Evolutionary conservation across 2,113 vertebrate species (phyloP).

Genomic region (Apodemus sylvaticus): DNA sequence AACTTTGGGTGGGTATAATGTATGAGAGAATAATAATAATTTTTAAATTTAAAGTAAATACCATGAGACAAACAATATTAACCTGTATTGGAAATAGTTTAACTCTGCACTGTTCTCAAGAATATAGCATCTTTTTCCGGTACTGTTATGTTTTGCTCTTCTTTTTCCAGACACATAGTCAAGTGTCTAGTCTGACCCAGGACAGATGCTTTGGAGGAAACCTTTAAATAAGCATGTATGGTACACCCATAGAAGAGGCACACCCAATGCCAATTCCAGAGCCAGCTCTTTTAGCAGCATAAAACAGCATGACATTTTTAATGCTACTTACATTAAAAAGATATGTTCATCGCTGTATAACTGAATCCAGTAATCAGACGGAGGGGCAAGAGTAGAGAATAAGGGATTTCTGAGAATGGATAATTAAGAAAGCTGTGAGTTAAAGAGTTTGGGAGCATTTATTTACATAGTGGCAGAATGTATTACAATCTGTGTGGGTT

Average conservation of each 20-base stretch:
- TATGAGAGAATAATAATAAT: too few relatives aligned
- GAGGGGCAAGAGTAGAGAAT: neutral
- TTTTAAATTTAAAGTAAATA: neutral
- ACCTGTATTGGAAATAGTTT: neutral
- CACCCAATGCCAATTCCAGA: neutral
- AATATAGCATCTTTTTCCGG: neutral
- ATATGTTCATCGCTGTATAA: neutral
- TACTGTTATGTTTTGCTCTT: neutral
- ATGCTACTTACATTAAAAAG: neutral
- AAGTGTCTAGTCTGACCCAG: neutral
- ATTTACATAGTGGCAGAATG: neutral
- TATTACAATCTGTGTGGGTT: neutral
- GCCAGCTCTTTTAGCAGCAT: neutral
- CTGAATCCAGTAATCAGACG: neutral
- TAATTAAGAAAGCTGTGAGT: neutral
- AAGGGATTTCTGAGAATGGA: neutral
- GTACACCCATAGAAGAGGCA: neutral
- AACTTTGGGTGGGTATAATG: too few relatives aligned
- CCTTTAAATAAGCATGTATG: neutral
- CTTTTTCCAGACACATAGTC: neutral
- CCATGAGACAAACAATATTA: neutral
- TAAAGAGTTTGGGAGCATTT: neutral
- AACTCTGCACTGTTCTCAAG: neutral
- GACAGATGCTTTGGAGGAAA: neutral
- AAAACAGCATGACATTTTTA: neutral